Percentiles rank a stretch among this genome's conserved stretches.
Conservation (phyloP, 2,888 invertebrate genomes). For the Drosophila incognita region DNA sequence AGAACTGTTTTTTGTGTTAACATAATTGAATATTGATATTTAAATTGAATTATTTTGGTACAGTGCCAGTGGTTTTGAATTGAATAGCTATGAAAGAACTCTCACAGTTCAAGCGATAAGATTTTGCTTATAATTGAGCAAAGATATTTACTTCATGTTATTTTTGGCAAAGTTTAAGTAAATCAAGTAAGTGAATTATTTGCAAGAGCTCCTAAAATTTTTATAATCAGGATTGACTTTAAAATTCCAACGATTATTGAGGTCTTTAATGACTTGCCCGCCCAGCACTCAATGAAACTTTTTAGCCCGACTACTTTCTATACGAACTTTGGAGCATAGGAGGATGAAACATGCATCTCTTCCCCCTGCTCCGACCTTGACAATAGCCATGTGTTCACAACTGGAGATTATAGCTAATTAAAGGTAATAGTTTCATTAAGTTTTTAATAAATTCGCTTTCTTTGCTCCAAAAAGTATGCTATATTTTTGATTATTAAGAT, state of each 20-base stretch:
- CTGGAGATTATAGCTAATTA: not conserved
- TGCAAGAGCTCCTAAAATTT: not conserved
- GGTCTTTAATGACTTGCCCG: not conserved
- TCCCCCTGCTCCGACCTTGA: fast-evolving
- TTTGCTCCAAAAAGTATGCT: constrained; percentile 15
- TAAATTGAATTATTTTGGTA: constrained; percentile 33
- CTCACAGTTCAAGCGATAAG: not conserved
- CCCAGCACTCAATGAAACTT: not conserved
- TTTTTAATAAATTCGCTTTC: not conserved
- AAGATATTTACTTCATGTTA: not conserved
- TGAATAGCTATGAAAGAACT: not conserved
- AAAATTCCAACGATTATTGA: not conserved
- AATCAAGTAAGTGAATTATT: not conserved
- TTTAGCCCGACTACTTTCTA: not conserved
- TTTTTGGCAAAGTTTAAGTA: not conserved
- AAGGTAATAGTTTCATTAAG: not conserved
- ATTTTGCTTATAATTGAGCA: not conserved
- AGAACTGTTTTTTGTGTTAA: constrained; percentile 1
- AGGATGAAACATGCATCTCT: not conserved
- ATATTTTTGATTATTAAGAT: not conserved
- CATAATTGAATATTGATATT: constrained; percentile 46
- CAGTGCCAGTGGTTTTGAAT: not conserved
- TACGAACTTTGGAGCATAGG: too few species aligned
- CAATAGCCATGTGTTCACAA: not conserved
- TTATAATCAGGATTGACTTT: not conserved